Evolutionary conservation across 2,888 invertebrate genomes (phyloP), one percentile per base, ranked within the genome.

Genomic region (Caenorhabditis imperialis): DNA sequence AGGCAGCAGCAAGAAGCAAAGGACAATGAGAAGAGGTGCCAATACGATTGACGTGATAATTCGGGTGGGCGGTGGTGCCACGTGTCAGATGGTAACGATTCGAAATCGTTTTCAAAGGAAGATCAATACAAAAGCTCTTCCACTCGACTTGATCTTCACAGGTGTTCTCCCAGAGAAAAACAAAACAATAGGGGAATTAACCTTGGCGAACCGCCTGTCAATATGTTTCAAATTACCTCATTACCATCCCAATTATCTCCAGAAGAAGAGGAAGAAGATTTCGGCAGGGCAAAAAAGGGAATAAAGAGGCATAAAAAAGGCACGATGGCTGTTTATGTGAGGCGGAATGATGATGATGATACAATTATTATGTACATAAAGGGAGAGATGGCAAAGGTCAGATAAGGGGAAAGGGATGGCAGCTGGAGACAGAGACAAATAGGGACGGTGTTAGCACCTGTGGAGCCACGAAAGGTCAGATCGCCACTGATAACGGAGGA

Each of bases 221-320:
- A 57, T 65, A 65, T 65, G 65, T 65, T 65, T 65, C 65, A 65
- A 65, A 65, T 65, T 65, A 65, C 65, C 65, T 65, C 65, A 57
- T 65, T 65, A 65, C 65, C 40, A 38, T 57, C 55, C 55, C 57
- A 54, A 50, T 57, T 37, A 20, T 7, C 27, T 20, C 10, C 25
- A 7, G n/a, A 50, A 42, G 22, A 47, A 38, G 38, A 10, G 18
- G 33, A 42, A 50, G 38, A 47, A 42, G 51, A 30, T 53, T 12
- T 14, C 20, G 12, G 14, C 18, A 37, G 20, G 25, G 18, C 2
- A 25, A 23, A 14, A 23, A 25, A 40, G 4, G 25, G 16, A 3
- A 38, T 14, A 27, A 37, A 58, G n/a, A 33, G 23, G 23, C 23
- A 70, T 50, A 55, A 55, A 47, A 37, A 37, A 25, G 23, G 10